These are phyloP conservation scores for Acanthiza pusilla DNA, from an alignment of 2,797 vertebrate genomes.

Conservation along the genomic window DNA sequence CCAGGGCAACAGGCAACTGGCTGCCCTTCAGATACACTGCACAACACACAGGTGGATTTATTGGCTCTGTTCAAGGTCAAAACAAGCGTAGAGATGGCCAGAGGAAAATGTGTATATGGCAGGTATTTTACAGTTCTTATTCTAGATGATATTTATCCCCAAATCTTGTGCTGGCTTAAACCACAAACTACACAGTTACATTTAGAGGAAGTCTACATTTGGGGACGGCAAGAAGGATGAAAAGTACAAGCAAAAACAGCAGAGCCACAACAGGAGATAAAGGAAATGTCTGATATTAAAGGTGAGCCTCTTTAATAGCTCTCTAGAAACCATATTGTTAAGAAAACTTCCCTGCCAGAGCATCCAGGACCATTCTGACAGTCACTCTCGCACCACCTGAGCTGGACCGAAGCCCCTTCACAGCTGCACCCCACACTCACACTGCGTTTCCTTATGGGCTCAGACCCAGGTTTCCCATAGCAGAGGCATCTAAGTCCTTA, in stretches of 20 bases:
- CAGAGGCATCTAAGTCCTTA: background rate
- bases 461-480: background rate
- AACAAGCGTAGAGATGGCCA: background rate
- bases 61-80: background rate
- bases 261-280: background rate
- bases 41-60: background rate
- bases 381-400: background rate
- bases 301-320: background rate
- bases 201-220: background rate
- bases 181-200: background rate
- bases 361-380: background rate
- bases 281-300: background rate
- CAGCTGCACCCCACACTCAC: background rate
- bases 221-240: background rate
- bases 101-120: background rate
- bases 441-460: background rate
- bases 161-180: background rate
- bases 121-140: background rate
- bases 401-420: fast-evolving
- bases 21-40: background rate
- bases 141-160: background rate
- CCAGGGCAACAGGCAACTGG: background rate
- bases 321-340: background rate
- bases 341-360: background rate
- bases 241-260: background rate